These are phyloP conservation scores for Herpailurus yagouaroundi DNA, from an alignment of 2,113 vertebrate genomes.

Conservation along the genomic window DNA sequence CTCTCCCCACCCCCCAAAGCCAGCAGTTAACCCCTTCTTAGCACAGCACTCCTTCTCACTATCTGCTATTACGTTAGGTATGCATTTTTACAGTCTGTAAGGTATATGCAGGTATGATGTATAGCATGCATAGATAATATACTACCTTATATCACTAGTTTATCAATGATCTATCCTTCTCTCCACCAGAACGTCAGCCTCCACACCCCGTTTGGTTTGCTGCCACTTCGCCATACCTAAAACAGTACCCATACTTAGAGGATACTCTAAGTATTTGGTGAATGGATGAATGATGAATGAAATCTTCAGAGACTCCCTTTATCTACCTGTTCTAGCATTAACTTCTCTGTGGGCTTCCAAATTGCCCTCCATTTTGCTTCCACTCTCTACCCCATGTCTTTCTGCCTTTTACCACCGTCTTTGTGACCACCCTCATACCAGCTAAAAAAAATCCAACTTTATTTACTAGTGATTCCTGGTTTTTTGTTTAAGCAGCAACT, in stretches of 20 bases:
- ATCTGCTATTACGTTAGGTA: background rate
- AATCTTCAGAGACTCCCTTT: conserved; percentile 12
- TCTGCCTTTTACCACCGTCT: background rate
- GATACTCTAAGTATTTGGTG: background rate
- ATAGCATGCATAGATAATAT: background rate
- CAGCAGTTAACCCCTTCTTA: background rate
- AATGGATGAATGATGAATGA: conserved; percentile 1
- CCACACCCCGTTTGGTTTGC: background rate
- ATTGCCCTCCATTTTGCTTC: background rate
- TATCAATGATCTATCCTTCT: background rate
- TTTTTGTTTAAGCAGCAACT: background rate
- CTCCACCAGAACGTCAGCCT: conserved; percentile 2
- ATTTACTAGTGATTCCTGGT: background rate
- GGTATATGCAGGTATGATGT: background rate
- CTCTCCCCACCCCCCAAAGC: background rate
- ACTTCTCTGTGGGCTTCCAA: background rate
- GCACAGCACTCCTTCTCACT: background rate
- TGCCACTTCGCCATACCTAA: background rate
- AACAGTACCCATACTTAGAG: background rate
- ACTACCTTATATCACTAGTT: background rate
- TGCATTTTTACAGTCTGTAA: background rate
- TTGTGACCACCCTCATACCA: background rate
- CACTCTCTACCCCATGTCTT: background rate
- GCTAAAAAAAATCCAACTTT: conserved; percentile 40
- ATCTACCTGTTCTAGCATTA: background rate